A percentile compares a stretch with the other conserved stretches of the same genome.
These are phyloP conservation scores for Corticium candelabrum DNA, from an alignment of 37 sponge, comb jelly and placozoan species.

Conservation along the genomic window DNA sequence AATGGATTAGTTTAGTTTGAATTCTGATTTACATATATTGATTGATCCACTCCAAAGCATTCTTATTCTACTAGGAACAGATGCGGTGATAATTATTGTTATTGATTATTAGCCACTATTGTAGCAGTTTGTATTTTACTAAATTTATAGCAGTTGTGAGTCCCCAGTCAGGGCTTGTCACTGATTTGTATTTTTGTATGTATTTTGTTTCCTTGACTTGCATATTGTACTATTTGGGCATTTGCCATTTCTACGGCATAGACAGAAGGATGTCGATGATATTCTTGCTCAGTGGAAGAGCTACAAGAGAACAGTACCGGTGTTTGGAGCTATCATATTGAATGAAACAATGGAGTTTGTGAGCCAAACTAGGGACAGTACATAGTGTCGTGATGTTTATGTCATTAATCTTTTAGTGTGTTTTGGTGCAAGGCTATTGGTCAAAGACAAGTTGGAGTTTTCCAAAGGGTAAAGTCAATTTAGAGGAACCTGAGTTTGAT, in stretches of 20 bases:
- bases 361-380: not conserved
- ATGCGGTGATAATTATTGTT: no score
- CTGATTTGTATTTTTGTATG: not conserved
- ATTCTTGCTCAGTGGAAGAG: slow-evolving; percentile 47
- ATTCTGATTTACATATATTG: no score
- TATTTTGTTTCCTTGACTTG: not conserved
- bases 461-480: slow-evolving; percentile 75
- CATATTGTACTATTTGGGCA: slow-evolving; percentile 38
- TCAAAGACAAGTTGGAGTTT: slow-evolving; percentile 65
- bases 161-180: no score
- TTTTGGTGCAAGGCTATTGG: slow-evolving; percentile 72
- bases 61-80: no score
- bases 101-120: no score
- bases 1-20: no score
- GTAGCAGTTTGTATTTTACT: no score
- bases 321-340: slow-evolving; percentile 72
- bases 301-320: slow-evolving; percentile 51
- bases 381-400: not conserved
- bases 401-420: slow-evolving; percentile 31
- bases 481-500: slow-evolving; percentile 41
- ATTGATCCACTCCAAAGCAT: no score
- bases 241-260: slow-evolving; percentile 13
- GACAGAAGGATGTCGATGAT: slow-evolving; percentile 18
- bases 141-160: no score
- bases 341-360: slow-evolving; percentile 52